These are phyloP conservation scores for Cynopterus brachyotis DNA, from an alignment of 2,113 vertebrate species.

Conservation along the genomic window DNA sequence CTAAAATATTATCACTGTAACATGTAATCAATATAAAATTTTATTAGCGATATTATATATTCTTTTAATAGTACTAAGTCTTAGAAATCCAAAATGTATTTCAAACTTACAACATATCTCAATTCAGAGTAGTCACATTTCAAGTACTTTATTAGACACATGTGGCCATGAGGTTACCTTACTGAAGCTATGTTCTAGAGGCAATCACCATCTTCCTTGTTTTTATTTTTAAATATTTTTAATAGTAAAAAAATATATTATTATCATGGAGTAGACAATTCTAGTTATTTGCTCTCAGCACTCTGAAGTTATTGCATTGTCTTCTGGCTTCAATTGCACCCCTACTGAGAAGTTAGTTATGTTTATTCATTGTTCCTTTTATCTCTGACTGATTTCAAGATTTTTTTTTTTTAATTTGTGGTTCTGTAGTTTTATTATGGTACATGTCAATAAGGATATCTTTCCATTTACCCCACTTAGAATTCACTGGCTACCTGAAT, in stretches of 20 bases:
- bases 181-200: background rate
- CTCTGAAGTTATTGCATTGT: background rate
- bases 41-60: background rate
- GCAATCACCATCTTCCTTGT: background rate
- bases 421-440: background rate
- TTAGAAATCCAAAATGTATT: background rate
- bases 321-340: background rate
- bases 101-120: background rate
- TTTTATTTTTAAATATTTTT: background rate
- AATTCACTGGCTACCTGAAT: conserved; percentile 9
- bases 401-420: background rate
- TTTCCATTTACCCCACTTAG: background rate
- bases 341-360: background rate
- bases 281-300: background rate
- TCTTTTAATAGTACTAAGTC: background rate
- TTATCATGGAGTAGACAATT: background rate
- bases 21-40: background rate
- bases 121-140: background rate
- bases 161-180: background rate
- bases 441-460: background rate
- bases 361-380: background rate
- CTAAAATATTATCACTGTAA: background rate
- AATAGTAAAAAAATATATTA: background rate
- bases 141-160: background rate
- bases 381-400: background rate